Base-by-base conservation (phyloP, 2,797 vertebrate species). In the Propithecus deckenii region DNA sequence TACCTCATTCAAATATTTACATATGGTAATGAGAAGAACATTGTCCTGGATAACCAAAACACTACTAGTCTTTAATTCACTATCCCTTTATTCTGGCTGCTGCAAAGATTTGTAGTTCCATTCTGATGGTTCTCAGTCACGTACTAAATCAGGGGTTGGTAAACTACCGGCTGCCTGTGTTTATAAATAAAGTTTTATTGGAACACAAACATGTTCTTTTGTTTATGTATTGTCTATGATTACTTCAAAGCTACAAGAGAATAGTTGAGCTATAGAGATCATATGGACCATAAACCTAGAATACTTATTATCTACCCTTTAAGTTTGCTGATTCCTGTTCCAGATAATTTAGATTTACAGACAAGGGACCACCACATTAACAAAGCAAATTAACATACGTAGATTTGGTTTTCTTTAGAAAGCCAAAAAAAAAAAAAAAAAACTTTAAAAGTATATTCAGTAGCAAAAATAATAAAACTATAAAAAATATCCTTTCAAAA, bases 301-400 rank as follows among this genome's bases (percentile, higher is more conserved):
- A 86, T 30, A 61, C 38, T 65, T 50, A 41, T 10, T 55, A 67
- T 17, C 48, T 23, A 6, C 1, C 3, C 50, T 84, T 93, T 41
- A 76, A 93, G 50, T 74, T 72, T 79, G 23, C 41, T 35, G 20
- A 57, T 75, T 43, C 41, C 83, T 43, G 5, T 65, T 71, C n/a
- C 71, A 76, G 46, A 88, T 91, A 86, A 91, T 83, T 92, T 46
- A 94, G 41, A 43, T 83, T 87, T 90, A 87, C 6, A 79, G 15
- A 83, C 13, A 89, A 71, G 12, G 17, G 30, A 85, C 6, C 13
- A 80, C 17, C 2, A 86, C 4, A n/a, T 67, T 79, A 92, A 75
- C 46, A 85, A 76, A 87, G 18, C 41, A 76, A 94, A 93, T 48
- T 57, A 80, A 91, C 46, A 28, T 35, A 46, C 84, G 13, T 48